Percentiles rank a stretch among this genome's conserved stretches.
phyloP scores from a whole-genome alignment of 2,113 vertebrate species.

The Felis chaus region DNA sequence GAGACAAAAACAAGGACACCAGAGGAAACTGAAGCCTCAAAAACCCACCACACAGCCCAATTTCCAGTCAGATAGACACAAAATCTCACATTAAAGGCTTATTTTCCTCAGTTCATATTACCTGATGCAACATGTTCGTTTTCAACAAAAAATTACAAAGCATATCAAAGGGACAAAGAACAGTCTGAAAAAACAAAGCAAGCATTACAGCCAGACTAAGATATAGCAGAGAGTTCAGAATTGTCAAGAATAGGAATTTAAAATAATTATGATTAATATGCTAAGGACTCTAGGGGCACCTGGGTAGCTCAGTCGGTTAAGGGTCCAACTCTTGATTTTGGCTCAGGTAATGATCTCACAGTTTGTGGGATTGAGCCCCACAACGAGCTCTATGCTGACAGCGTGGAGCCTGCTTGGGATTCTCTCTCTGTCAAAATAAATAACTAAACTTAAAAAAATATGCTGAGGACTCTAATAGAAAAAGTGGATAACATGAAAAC shows the following conservation, averaged over 20 bases:
- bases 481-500: slow-evolving; percentile 21
- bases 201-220: not conserved
- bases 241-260: not conserved
- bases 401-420: no score
- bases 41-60: not conserved
- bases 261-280: not conserved
- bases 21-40: not conserved
- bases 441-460: not conserved
- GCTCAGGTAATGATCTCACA: no score
- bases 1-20: not conserved
- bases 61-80: not conserved
- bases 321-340: no score
- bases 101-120: not conserved
- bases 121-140: not conserved
- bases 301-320: no score
- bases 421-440: no score
- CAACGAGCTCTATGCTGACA: no score
- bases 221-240: not conserved
- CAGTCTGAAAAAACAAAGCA: not conserved
- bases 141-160: slow-evolving; percentile 22
- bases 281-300: not conserved
- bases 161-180: not conserved
- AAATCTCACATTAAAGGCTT: not conserved
- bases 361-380: no score
- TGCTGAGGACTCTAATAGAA: not conserved